Base-by-base conservation (phyloP, 2,113 vertebrate genomes). In the Calidris pugnax region DNA sequence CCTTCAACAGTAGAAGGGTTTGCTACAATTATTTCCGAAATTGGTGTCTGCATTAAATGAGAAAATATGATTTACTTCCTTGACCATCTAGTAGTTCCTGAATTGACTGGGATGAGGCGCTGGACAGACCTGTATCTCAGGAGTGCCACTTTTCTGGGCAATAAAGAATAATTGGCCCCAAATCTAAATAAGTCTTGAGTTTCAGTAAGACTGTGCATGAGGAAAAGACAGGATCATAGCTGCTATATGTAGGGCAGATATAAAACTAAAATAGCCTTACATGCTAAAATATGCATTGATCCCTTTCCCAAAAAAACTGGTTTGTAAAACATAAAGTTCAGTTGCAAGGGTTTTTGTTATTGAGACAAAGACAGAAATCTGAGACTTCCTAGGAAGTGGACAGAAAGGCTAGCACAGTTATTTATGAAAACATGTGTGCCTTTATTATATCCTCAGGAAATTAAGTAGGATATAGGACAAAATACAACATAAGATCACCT, bases 161-260 rank as follows among this genome's bases (percentile, higher is more conserved):
- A 57, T 32, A 23, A 50, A 64, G 18, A 64, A 35, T 12, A 43
- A 73, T 17, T 41, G n/a, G 30, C 20, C 19, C 7, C 16, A 73
- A 74, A 74, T 43, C 21, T 80, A 48, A 73, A 72, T 2, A 3
- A 32, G 7, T 28, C 10, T 50, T 67, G 62, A 57, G 15, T 76
- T 85, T 59, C 84, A 59, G 35, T 50, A 50, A 76, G 24, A 41
- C 4, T 48, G 14, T 56, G 62, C 35, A 41, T 8, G 5, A 59
- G 24, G n/a, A 50, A 30, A 50, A 77, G 41, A 23, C 18, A 86
- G 35, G 7, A 43, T 30, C 39, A 15, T n/a, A 67, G 43, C 10
- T 50, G 19, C 35, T 59, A 68, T 0, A 1, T 50, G 27, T 14
- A 59, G 12, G 26, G 30, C 50, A 68, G 24, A 51, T 0, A 1